Evolutionary conservation across 1,140 invertebrate genomes (phyloP), one percentile per base, ranked within the genome.

Genomic region (Bombus impatiens): DNA sequence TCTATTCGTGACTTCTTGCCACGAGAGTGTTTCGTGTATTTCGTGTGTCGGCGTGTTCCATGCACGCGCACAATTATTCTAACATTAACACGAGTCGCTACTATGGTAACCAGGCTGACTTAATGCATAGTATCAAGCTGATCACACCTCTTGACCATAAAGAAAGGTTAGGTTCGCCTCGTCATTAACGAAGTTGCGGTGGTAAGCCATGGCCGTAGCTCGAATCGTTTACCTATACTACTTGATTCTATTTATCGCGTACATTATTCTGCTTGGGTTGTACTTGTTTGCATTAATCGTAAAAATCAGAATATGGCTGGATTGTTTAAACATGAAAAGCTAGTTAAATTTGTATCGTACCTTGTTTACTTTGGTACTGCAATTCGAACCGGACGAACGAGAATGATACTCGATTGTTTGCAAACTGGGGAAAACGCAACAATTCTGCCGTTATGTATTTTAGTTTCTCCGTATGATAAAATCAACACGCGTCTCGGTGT

Each of bases 1-100:
- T 35, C 74, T 10, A 59, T 67, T 44, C 57, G 44, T 76, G 76
- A 70, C 15, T 1, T 22, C 18, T n/a, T 62, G 35, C 62, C 78
- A 68, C 78, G 37, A 37, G 6, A 47, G 44, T 82, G 70, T 78
- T 18, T 68, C 28, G 84, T 68, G 53, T 78, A 6, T 25, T 37
- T 12, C n/a, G 32, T 83, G 37, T 86, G 59, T 82, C 57, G 44
- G 35, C 80, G 68, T 87, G 68, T 72, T 74, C 70, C 78, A 90
- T 90, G 86, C 89, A 90, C 88, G 86, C 89, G 86, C 89, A 90
- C 86, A 85, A 80, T 80, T 62, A 84, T 84, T 83, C 65, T 42
- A 72, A 59, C 77, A 78, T 87, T 57, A 65, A 86, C 71, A 70
- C 77, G 75, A 79, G 53, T 59, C 57, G 75, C 77, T 65, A 78